Evolutionary conservation across 2,113 vertebrate species (phyloP), one percentile per base, ranked within the genome.

Genomic region (Paradoxurus hermaphroditus): DNA sequence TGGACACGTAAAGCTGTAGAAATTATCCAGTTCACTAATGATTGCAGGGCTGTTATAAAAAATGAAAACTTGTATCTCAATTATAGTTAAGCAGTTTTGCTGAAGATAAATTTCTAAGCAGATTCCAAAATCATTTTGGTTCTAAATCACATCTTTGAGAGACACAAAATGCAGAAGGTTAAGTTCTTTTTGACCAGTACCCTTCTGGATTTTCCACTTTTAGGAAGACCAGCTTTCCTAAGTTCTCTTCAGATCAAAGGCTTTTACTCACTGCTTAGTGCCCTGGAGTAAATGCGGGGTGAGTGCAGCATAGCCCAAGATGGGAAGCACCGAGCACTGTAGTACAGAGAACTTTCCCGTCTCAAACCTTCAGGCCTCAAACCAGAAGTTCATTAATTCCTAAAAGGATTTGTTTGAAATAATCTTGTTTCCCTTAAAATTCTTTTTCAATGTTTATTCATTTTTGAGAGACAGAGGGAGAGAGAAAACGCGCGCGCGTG

Each of bases 1-100:
- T 0, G 5, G 18, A 21, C 0, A 63, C 2, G 41, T n/a, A 25
- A 18, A 56, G 1, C 39, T 68, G 0, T 1, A n/a, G 39, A 56
- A 68, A 41, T 51, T 2, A 65, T n/a, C n/a, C 4, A 65, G 5
- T 13, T 73, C 21, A 68, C 14, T 27, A 49, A 70, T 3, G 62
- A 31, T 2, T 95, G 18, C 53, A 63, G 23, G 51, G 29, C 3
- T 23, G 41, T 39, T 70, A 53, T 18, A 53, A 53, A 53, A 53
- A 53, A 53, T 53, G 51, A 53, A 18, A 53, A 18, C 11, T 16
- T 46, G 46, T 53, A 53, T 53, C 51, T 53, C 51, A 53, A 0
- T 53, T 53, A 53, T 18, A 1, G 51, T 53, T 53, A 16, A 16
- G 51, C 51, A 16, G 16, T 53, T 53, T 53, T 53, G 16, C 51